These are phyloP conservation scores for Fissipunctia ypsillon DNA, from an alignment of 2,888 invertebrate genomes.

Conservation along the genomic window DNA sequence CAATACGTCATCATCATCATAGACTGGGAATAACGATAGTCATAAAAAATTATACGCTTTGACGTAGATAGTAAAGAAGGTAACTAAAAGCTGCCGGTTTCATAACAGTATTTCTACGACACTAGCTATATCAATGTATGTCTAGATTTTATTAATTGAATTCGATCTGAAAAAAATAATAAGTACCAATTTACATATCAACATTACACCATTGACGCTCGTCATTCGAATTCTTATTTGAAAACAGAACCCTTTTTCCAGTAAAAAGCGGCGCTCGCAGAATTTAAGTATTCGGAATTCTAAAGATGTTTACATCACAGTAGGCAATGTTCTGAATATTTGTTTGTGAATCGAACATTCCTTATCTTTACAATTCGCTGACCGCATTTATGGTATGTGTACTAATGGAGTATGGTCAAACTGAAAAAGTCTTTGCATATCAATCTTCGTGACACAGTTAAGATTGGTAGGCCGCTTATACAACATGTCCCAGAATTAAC, in stretches of 20 bases:
- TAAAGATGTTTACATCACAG: neutral
- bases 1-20: neutral
- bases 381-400: neutral
- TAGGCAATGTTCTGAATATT: conserved; percentile 23
- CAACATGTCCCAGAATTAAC: no score
- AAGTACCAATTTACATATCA: neutral
- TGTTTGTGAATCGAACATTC: conserved; percentile 6
- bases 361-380: neutral
- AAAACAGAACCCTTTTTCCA: neutral
- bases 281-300: neutral
- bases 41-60: neutral
- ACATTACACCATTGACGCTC: neutral
- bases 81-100: neutral
- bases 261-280: neutral
- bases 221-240: conserved; percentile 1
- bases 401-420: neutral
- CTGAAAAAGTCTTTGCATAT: neutral
- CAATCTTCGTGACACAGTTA: neutral
- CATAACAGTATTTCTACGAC: neutral
- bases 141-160: neutral
- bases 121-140: neutral
- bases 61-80: neutral
- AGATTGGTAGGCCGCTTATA: neutral
- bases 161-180: conserved; percentile 1
- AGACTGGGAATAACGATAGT: neutral